These are phyloP conservation scores for Anthophora plumipes DNA, from an alignment of 2,888 invertebrate genomes.

Conservation along the genomic window DNA sequence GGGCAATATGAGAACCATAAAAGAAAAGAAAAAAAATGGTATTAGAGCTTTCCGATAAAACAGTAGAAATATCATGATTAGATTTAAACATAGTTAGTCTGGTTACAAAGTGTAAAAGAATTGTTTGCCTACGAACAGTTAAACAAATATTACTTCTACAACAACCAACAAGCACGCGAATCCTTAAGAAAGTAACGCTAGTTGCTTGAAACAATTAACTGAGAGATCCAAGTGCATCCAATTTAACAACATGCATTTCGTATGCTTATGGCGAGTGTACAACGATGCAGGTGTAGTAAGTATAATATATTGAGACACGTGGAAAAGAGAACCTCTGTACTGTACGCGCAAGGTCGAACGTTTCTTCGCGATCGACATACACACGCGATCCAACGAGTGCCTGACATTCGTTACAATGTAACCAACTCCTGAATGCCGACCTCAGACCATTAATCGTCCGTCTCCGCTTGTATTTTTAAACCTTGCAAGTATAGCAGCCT, in stretches of 20 bases:
- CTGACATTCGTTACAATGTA: conserved; percentile 41
- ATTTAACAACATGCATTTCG: conserved; percentile 9
- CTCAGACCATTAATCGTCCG: conserved; percentile 14
- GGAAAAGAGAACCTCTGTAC: neutral
- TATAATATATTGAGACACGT: neutral
- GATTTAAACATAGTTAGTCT: no score
- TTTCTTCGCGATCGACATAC: neutral
- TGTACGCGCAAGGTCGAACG: neutral
- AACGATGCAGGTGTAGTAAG: conserved; percentile 1
- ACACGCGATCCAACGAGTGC: neutral
- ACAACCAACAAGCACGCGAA: neutral
- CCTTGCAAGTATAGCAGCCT: neutral
- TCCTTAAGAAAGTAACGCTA: neutral
- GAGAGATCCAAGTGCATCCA: conserved; percentile 20
- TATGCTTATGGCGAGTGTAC: neutral
- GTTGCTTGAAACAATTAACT: conserved; percentile 18
- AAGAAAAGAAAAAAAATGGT: no score
- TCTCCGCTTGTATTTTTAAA: conserved; percentile 6
- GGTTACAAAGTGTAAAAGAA: no score
- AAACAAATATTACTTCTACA: neutral
- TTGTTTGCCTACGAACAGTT: no score
- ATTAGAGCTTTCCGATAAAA: no score
- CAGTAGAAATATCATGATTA: no score
- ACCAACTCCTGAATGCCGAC: neutral
- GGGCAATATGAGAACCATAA: no score